These are phyloP conservation scores for Scopus umbretta DNA, from an alignment of 2,113 vertebrate species.

Conservation along the genomic window DNA sequence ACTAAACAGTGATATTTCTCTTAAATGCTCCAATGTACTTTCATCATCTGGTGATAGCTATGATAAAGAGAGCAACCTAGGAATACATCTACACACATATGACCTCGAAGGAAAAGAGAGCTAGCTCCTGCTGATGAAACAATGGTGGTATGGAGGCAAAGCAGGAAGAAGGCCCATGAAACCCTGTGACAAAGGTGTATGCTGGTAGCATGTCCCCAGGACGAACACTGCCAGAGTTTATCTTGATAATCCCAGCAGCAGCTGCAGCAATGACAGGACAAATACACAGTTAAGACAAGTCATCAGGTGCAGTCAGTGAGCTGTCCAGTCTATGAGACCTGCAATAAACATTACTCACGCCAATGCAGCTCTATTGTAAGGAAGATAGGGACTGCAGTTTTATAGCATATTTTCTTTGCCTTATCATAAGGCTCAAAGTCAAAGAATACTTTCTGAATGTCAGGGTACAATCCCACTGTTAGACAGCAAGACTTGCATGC, in stretches of 20 bases:
- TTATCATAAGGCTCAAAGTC: not conserved
- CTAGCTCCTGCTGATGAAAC: not conserved
- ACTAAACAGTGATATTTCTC: not conserved
- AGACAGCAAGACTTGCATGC: not conserved
- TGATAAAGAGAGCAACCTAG: not conserved
- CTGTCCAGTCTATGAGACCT: not conserved
- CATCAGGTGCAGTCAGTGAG: not conserved
- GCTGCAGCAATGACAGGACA: not conserved
- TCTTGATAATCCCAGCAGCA: not conserved
- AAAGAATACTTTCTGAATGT: not conserved
- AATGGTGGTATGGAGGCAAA: not conserved
- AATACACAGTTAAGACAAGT: not conserved
- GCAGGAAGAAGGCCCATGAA: not conserved
- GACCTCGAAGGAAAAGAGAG: not conserved
- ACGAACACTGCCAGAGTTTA: not conserved
- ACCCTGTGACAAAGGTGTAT: not conserved
- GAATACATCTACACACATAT: not conserved
- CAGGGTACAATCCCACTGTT: not conserved
- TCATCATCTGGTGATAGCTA: not conserved
- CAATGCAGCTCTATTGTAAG: not conserved
- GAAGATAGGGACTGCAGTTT: not conserved
- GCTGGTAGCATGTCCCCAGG: not conserved
- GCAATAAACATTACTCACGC: not conserved
- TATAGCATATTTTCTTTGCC: not conserved
- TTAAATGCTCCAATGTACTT: not conserved